These are phyloP conservation scores for Calypte anna DNA, from an alignment of 2,113 vertebrate species.

Conservation along the genomic window DNA sequence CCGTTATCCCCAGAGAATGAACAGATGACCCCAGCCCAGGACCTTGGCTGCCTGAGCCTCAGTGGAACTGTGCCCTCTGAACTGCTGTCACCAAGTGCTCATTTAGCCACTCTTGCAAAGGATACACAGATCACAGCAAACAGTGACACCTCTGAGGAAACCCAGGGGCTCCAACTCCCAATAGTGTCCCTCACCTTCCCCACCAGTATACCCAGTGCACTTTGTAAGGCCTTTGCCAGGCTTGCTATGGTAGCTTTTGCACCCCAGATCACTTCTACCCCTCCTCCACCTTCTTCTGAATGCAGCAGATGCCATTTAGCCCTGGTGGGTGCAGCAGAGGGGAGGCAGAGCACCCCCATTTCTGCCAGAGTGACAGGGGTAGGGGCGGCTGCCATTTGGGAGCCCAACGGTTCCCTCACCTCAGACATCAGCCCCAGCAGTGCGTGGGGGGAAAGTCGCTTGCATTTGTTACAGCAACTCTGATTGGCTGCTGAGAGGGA, in stretches of 20 bases:
- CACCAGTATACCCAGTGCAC: not conserved
- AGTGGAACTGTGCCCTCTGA: not conserved
- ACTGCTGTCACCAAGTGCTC: not conserved
- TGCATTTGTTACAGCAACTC: not conserved
- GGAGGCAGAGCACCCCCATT: not conserved
- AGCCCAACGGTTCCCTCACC: accelerated
- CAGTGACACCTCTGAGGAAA: not conserved
- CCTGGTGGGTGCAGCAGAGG: no score
- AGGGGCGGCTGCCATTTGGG: accelerated
- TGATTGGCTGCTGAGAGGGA: accelerated
- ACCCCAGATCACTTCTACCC: not conserved
- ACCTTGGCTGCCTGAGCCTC: not conserved
- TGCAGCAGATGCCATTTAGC: not conserved
- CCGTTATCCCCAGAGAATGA: no score
- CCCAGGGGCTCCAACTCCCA: not conserved
- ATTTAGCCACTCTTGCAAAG: not conserved
- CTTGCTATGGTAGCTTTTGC: not conserved
- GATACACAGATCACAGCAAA: slow-evolving; percentile 3
- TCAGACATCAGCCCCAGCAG: not conserved
- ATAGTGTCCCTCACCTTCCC: not conserved
- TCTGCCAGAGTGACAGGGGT: accelerated
- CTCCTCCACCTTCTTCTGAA: not conserved
- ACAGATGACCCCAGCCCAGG: not conserved
- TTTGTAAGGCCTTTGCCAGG: not conserved
- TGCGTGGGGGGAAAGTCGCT: no score